These are phyloP conservation scores for Matsumyia berberina DNA, from an alignment of 2,888 invertebrate species.

Conservation along the genomic window DNA sequence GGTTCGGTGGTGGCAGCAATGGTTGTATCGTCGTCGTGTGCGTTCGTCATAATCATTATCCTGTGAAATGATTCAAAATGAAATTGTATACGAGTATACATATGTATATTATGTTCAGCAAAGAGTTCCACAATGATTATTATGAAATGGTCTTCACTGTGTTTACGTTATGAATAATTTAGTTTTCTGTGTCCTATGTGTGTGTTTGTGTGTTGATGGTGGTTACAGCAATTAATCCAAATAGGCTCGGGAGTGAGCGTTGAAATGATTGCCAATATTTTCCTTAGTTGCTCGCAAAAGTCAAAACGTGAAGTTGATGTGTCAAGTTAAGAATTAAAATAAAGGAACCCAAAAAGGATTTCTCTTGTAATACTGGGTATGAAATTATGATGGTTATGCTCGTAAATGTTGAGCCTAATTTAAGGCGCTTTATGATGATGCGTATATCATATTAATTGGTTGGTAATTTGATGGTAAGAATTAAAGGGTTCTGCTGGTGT, in stretches of 20 bases:
- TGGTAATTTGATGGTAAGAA: constrained; percentile 34
- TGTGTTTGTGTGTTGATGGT: constrained; percentile 14
- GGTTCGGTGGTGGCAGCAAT: constrained; percentile 1
- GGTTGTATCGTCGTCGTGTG: constrained; percentile 28
- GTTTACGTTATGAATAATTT: constrained; percentile 63
- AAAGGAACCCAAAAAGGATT: constrained; percentile 34
- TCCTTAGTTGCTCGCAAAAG: constrained; percentile 35
- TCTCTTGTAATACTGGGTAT: constrained; percentile 24
- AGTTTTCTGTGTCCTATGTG: constrained; percentile 16
- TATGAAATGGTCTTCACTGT: constrained; percentile 44
- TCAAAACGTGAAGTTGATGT: constrained; percentile 32
- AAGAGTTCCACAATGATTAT: constrained; percentile 38
- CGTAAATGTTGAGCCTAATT: constrained; percentile 9
- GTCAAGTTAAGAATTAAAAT: constrained; percentile 19
- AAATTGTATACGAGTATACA: no score
- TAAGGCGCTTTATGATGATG: constrained; percentile 12
- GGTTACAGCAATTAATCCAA: constrained; percentile 40
- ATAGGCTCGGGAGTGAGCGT: neutral
- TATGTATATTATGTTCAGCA: no score
- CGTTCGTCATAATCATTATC: constrained; percentile 55
- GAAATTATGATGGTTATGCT: constrained; percentile 25
- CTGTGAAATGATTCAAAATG: constrained; percentile 61
- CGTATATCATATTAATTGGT: constrained; percentile 41
- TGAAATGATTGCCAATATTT: constrained; percentile 65
- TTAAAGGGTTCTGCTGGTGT: constrained; percentile 19